A percentile compares a stretch with the other conserved stretches of the same genome.
Evolutionary conservation across 2,113 vertebrate genomes (phyloP).

Genomic region (Sinocyclocheilus rhinocerous): DNA sequence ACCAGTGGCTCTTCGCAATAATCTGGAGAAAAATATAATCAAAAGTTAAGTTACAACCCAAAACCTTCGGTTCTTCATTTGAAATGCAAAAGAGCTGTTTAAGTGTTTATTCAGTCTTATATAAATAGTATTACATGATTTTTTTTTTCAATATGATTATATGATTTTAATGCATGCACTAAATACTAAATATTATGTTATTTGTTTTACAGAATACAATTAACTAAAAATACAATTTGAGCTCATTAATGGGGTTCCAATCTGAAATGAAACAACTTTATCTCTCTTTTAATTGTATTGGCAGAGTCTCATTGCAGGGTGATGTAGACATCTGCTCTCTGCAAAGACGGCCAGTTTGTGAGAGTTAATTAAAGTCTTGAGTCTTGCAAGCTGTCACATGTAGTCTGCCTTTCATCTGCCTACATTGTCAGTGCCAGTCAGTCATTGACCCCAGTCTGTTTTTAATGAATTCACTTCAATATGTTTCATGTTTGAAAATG

Average conservation of each 20-base stretch:
- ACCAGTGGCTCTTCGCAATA: constrained; percentile 60
- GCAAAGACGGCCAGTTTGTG: background rate
- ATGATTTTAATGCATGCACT: background rate
- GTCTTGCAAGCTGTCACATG: constrained; percentile 2
- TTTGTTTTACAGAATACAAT: background rate
- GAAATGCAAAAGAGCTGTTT: background rate
- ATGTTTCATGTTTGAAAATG: constrained; percentile 3
- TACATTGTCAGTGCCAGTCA: background rate
- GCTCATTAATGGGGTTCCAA: constrained; percentile 16
- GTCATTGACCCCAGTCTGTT: background rate
- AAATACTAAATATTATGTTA: no score
- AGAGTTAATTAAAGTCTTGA: constrained; percentile 22
- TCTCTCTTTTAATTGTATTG: background rate
- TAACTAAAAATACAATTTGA: background rate
- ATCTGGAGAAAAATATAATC: constrained; percentile 41
- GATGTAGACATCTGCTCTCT: constrained; percentile 4
- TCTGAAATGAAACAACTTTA: background rate
- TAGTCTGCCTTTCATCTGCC: background rate
- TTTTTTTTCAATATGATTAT: background rate
- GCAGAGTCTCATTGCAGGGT: background rate
- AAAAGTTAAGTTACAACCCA: background rate
- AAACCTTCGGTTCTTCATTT: background rate
- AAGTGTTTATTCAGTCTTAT: no score
- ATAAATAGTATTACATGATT: no score
- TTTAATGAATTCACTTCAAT: background rate